phyloP scores from a whole-genome alignment of 2,888 invertebrate genomes.

The Trissolcus brochymenae region DNA sequence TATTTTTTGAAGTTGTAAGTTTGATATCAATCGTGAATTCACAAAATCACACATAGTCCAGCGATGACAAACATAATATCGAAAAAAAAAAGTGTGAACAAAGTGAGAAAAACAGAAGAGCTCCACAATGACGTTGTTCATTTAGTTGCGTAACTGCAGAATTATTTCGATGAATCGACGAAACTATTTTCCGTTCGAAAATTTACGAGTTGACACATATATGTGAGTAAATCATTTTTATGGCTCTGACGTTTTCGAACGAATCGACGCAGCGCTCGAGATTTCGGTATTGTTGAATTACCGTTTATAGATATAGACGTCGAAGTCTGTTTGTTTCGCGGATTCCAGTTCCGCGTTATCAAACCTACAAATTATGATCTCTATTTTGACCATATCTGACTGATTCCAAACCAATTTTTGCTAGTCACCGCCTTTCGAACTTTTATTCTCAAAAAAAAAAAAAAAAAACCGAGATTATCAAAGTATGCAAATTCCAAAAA shows the following conservation, averaged over 20 bases:
- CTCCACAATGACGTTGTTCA: constrained; percentile 41
- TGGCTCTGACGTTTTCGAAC: constrained; percentile 40
- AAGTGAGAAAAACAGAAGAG: background rate
- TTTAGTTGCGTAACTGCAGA: constrained; percentile 44
- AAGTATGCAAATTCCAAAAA: constrained; percentile 17
- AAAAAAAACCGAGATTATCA: constrained; percentile 3
- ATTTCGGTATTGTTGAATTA: constrained; percentile 55
- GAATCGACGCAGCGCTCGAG: constrained; percentile 41
- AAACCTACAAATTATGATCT: constrained; percentile 44
- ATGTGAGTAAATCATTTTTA: constrained; percentile 53
- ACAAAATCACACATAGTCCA: constrained; percentile 8
- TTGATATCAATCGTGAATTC: constrained; percentile 6
- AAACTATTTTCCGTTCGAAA: constrained; percentile 48
- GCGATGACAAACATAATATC: constrained; percentile 16
- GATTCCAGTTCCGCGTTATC: constrained; percentile 42
- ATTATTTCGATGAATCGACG: constrained; percentile 51
- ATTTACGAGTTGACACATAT: constrained; percentile 54
- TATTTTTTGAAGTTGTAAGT: too few species aligned
- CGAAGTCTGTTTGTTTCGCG: constrained; percentile 52
- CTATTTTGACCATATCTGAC: constrained; percentile 22
- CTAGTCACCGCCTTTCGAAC: background rate
- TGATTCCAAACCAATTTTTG: constrained; percentile 22
- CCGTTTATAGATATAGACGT: constrained; percentile 46
- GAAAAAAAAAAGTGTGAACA: background rate
- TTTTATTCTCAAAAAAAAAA: background rate